Evolutionary conservation across 2,797 vertebrate genomes (phyloP).

Genomic region (Alcedo atthis): DNA sequence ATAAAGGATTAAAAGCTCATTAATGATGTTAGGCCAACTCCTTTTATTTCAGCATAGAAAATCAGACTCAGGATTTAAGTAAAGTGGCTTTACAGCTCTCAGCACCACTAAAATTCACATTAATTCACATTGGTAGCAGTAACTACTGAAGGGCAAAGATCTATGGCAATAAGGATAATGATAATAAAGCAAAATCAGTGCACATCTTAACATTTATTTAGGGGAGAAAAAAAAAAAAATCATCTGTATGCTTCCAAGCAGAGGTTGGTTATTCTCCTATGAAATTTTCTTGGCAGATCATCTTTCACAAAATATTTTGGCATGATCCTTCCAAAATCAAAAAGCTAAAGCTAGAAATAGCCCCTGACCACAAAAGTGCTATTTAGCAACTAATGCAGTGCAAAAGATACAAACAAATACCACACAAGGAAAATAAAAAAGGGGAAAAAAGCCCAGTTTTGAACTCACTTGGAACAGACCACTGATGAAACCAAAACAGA

Average conservation of each 20-base stretch:
- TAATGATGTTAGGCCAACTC: background rate
- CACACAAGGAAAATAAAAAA: background rate
- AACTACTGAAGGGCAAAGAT: background rate
- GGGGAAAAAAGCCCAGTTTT: background rate
- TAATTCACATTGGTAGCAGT: background rate
- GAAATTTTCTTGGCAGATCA: slow-evolving; percentile 17
- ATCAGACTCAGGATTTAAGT: background rate
- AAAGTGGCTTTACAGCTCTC: background rate
- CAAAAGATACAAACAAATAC: slow-evolving; percentile 39
- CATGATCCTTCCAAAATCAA: background rate
- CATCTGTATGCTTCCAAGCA: background rate
- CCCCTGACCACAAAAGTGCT: slow-evolving; percentile 21
- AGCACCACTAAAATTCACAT: background rate
- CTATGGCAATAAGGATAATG: background rate
- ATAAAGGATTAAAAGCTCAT: slow-evolving; percentile 37
- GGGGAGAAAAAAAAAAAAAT: background rate
- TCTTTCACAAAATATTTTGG: slow-evolving; percentile 17
- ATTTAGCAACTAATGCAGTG: slow-evolving; percentile 38
- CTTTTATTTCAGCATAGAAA: background rate
- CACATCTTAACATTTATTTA: background rate
- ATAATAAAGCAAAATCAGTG: background rate
- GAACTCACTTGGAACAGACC: background rate
- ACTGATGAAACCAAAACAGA: background rate
- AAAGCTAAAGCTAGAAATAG: slow-evolving; percentile 35
- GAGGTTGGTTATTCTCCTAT: background rate